A percentile compares a stretch with the other conserved stretches of the same genome.
Evolutionary conservation across 2,113 vertebrate species (phyloP).

Genomic region (Channa argus): DNA sequence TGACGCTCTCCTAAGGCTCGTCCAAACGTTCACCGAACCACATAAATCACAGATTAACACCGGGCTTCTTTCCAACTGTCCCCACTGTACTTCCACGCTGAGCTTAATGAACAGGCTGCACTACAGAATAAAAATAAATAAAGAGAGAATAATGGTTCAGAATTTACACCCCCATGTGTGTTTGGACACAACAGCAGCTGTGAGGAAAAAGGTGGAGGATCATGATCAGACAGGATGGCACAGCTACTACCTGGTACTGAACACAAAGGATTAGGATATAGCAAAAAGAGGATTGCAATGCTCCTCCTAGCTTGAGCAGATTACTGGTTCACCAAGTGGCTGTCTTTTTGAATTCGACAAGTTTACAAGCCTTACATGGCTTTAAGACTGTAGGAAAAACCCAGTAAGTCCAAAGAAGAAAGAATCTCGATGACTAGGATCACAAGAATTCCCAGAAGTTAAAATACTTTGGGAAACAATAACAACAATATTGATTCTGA

Average conservation of each 20-base stretch:
- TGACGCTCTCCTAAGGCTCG: constrained; percentile 29
- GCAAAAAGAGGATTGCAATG: constrained; percentile 53
- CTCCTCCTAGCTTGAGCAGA: constrained; percentile 47
- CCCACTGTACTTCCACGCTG: constrained; percentile 33
- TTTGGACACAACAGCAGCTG: constrained; percentile 10
- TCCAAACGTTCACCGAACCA: constrained; percentile 60
- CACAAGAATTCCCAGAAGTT: not conserved
- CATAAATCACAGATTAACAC: constrained; percentile 72
- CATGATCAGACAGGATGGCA: constrained; percentile 14
- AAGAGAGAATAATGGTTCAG: constrained; percentile 34
- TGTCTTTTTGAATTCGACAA: constrained; percentile 26
- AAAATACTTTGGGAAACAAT: not conserved
- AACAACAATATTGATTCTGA: no score
- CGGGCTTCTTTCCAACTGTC: constrained; percentile 53
- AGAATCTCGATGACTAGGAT: not conserved
- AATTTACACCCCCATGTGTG: constrained; percentile 16
- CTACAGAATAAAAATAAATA: constrained; percentile 49
- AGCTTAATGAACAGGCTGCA: constrained; percentile 20
- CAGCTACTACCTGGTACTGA: constrained; percentile 19
- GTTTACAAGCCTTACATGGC: constrained; percentile 27
- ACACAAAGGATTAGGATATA: constrained; percentile 58
- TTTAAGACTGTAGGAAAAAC: not conserved
- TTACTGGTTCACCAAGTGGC: constrained; percentile 27
- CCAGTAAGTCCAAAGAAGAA: not conserved
- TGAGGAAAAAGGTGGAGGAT: constrained; percentile 9